Evolutionary conservation across 64 coral and sea anemone species (phyloP), one percentile per base, ranked within the genome.

Genomic region (Pocillopora damicornis): DNA sequence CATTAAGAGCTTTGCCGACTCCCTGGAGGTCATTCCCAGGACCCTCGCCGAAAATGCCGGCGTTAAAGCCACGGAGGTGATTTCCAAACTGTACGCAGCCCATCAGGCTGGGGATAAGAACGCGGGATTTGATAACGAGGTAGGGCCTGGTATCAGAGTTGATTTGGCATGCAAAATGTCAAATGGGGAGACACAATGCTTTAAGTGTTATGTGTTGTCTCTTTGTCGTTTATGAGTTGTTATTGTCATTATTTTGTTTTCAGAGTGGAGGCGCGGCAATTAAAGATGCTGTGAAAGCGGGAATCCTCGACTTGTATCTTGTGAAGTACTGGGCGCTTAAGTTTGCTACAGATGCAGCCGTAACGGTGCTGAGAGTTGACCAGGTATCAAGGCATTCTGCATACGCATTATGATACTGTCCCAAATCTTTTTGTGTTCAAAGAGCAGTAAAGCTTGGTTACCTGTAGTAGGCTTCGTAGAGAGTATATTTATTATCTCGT

Each of bases 61-160:
- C 5, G 93, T 99, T 14, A 92, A 95, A n/a, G 91, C 91, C 25
- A 99, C 90, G 16, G 97, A 99, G 77, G 83, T 99, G 1, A 99
- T 99, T 5, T 99, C 97, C 1, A 92, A 95, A 86, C 74, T 99
- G 58, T 93, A 99, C 22, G 97, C 97, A 18, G 93, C 90, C 42
- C 97, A 99, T 78, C 93, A 99, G 56, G 88, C 82, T 12, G 97
- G 97, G 37, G 75, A 99, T 83, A 99, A 95, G 75, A 99, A 99
- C 36, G 84, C 91, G 65, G 97, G 97, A 11, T 95, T 99, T 80
- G 97, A 99, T 84, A 99, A 94, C 79, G 97, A 99, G 88, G 97
- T 99, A 78, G 35, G 59, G 16, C 30, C 30, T 30, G 30, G 30
- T 30, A 30, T 30, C 30, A 30, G 30, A 30, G 30, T 30, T 30